A percentile compares a stretch with the other conserved stretches of the same genome.
These are phyloP conservation scores for Pherbina coryleti DNA, from an alignment of 2,888 invertebrate genomes.

Conservation along the genomic window DNA sequence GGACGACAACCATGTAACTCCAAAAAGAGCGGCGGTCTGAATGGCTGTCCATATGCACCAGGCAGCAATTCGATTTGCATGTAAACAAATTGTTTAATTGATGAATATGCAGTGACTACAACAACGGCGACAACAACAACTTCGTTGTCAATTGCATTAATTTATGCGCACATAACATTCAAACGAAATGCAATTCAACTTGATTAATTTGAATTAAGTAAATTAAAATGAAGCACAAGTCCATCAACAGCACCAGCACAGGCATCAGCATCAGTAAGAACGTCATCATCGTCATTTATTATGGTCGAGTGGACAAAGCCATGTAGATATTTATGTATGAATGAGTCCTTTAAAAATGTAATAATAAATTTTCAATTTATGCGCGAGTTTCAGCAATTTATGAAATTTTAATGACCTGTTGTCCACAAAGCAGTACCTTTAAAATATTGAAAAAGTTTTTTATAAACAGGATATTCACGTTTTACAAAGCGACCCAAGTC, in stretches of 20 bases:
- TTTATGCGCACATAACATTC: constrained; percentile 47
- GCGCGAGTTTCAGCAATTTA: background rate
- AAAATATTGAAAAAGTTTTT: no score
- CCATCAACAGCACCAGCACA: constrained; percentile 56
- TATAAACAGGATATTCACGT: no score
- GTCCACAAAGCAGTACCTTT: no score
- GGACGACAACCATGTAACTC: background rate
- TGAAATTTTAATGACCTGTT: background rate
- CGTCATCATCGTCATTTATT: background rate
- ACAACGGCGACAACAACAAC: constrained; percentile 16
- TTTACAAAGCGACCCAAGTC: no score
- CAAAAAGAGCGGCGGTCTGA: background rate
- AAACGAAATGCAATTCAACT: constrained; percentile 62
- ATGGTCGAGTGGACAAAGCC: no score
- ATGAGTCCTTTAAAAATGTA: background rate
- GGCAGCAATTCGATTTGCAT: constrained; percentile 35
- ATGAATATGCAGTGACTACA: constrained; percentile 15
- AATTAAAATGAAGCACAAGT: constrained; percentile 66
- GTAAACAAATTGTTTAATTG: constrained; percentile 38
- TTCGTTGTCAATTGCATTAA: constrained; percentile 57
- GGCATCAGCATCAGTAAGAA: background rate
- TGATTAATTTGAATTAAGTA: constrained; percentile 69
- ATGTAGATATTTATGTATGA: background rate
- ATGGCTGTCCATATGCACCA: background rate
- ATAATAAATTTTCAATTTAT: no score